A percentile compares a stretch with the other conserved stretches of the same genome.
Conservation (phyloP, 1,140 invertebrate genomes). For the Pectinophora gossypiella region DNA sequence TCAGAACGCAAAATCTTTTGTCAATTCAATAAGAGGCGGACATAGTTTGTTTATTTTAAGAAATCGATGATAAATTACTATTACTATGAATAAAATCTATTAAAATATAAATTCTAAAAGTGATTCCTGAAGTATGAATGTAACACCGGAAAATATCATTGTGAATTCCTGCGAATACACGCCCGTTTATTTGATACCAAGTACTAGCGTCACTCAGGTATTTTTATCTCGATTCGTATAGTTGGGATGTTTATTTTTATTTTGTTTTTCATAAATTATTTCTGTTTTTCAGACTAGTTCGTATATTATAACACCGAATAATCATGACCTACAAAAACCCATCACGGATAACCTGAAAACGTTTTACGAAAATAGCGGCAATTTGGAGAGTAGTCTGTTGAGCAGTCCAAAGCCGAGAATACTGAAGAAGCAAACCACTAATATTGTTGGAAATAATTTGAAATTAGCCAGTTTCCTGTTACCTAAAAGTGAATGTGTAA, state of each 20-base stretch:
- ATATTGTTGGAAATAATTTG: conserved; percentile 49
- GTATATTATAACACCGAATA: conserved; percentile 42
- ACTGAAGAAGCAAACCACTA: conserved; percentile 39
- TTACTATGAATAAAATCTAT: neutral
- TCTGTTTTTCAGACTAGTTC: conserved; percentile 43
- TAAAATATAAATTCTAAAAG: neutral
- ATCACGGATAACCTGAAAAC: conserved; percentile 55
- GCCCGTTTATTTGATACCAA: conserved; percentile 58
- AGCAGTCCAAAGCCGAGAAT: conserved; percentile 33
- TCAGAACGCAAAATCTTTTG: too few relatives aligned
- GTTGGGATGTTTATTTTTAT: neutral
- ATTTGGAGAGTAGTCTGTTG: conserved; percentile 52
- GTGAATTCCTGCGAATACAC: conserved; percentile 60
- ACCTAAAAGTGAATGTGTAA: conserved; percentile 36
- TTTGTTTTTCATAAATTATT: neutral
- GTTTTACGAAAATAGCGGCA: conserved; percentile 69
- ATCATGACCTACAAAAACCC: conserved; percentile 34
- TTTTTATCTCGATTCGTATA: conserved; percentile 15
- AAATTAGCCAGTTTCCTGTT: conserved; percentile 59
- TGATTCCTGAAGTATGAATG: conserved; percentile 32
- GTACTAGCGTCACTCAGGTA: conserved; percentile 56
- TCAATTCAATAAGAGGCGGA: neutral
- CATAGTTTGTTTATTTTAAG: conserved; percentile 1
- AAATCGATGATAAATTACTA: neutral
- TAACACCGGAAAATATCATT: conserved; percentile 38